Evolutionary conservation across 1,140 invertebrate species (phyloP).

Genomic region (Arion vulgaris): DNA sequence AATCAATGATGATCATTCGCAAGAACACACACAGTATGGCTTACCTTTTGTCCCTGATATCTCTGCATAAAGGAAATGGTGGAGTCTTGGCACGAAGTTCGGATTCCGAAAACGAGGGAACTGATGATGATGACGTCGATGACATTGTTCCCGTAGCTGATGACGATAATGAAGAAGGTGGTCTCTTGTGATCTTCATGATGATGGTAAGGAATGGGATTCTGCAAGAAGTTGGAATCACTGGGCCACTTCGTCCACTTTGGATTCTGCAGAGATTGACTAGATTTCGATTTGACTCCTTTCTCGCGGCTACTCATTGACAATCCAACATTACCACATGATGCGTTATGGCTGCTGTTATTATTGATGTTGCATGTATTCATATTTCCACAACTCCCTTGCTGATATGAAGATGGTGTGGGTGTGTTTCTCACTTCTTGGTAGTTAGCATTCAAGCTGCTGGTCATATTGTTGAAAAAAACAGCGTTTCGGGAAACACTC

Average conservation of each 20-base stretch:
- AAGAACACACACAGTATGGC: neutral
- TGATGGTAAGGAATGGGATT: neutral
- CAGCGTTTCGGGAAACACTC: neutral
- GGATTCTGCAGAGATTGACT: neutral
- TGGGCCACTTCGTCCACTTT: conserved; percentile 19
- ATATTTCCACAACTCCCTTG: neutral
- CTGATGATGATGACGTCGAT: conserved; percentile 11
- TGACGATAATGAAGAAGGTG: neutral
- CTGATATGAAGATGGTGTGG: neutral
- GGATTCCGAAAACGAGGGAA: conserved; percentile 8
- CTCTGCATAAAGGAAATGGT: neutral
- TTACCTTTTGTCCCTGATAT: neutral
- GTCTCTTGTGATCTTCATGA: neutral
- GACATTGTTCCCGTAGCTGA: conserved; percentile 15
- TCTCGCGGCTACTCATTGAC: neutral
- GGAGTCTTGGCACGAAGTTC: conserved; percentile 22
- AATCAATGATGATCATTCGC: too few species aligned
- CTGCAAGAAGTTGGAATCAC: conserved; percentile 14
- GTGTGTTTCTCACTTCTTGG: neutral
- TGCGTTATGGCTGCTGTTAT: neutral
- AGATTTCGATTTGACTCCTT: neutral
- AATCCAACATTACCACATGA: neutral
- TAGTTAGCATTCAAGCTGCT: conserved; percentile 26
- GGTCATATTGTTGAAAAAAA: conserved; percentile 28
- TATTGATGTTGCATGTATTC: neutral